phyloP scores from a whole-genome alignment of 2,797 vertebrate species.

The Syndactyla subalaris region DNA sequence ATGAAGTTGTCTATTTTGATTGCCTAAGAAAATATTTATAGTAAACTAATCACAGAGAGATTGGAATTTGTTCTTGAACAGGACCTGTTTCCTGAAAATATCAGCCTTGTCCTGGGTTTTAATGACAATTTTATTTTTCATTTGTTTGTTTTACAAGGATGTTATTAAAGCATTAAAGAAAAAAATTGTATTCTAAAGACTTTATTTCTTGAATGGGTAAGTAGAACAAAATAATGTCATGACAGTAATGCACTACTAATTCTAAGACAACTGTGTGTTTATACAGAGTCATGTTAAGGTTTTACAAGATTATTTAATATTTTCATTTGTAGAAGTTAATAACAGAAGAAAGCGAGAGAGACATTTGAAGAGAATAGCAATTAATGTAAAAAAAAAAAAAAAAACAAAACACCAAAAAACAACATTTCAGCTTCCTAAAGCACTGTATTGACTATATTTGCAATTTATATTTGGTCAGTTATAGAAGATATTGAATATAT shows the following conservation, averaged over 20 bases:
- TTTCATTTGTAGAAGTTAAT: not conserved
- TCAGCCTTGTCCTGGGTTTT: not conserved
- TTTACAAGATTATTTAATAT: not conserved
- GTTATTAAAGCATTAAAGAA: not conserved
- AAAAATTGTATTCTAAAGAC: not conserved
- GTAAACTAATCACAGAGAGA: not conserved
- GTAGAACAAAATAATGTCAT: not conserved
- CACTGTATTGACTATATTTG: not conserved
- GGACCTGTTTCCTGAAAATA: not conserved
- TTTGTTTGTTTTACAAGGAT: not conserved
- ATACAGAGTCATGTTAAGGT: not conserved
- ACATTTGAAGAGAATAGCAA: not conserved
- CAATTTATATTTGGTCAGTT: not conserved
- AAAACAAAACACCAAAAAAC: too few species aligned
- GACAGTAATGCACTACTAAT: not conserved
- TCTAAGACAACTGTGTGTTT: not conserved
- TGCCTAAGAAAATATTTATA: conserved; percentile 55
- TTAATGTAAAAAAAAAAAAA: not conserved
- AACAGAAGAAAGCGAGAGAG: not conserved
- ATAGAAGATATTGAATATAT: not conserved
- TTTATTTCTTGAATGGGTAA: not conserved
- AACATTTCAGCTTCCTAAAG: not conserved
- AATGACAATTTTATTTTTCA: not conserved
- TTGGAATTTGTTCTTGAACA: not conserved
- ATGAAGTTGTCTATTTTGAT: conserved; percentile 77